Evolutionary conservation across 2,797 vertebrate species (phyloP), one percentile per base, ranked within the genome.

Genomic region (Linurgus olivaceus): DNA sequence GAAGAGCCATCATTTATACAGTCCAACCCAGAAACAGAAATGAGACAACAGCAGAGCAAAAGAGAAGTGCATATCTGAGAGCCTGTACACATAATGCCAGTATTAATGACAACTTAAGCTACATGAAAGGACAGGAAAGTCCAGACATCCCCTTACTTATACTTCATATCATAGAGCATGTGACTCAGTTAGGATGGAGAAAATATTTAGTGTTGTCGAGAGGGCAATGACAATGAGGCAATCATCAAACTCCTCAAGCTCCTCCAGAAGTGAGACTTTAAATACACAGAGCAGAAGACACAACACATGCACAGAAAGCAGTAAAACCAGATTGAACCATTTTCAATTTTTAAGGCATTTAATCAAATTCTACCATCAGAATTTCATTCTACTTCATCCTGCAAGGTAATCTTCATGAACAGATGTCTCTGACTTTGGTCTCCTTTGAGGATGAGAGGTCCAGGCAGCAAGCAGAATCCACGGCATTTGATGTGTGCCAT

Each of bases 121-220:
- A 94, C 82, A 62, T 84, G 81, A 96, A 90, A 95, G 89, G 86
- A 86, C 90, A 95, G 90, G 93, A 96, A 96, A 96, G 90, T 90
- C 87, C 92, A 94, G 82, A 90, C 63, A 68, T 84, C 66, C 70
- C 63, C 82, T 70, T 75, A 92, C 47, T 84, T 86, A 72, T 31
- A 58, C 62, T 88, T 90, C 29, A 8, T 81, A 86, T 90, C 63
- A 73, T 52, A 71, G 47, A 90, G 40, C 19, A 33, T 35, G 62
- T 78, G 85, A 90, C 58, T 93, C 68, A 84, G 58, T 78, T 65
- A 70, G 90, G 73, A 94, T 38, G 48, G 63, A 94, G 70, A 94
- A 96, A 91, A 91, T 66, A 90, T 33, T 72, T 59, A 52, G 14
- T 83, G 11, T 38, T 74, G 44, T 76, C 76, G 71, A n/a, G 82